Base-by-base conservation (phyloP, 2,888 invertebrate species). In the Sympetrum striolatum region DNA sequence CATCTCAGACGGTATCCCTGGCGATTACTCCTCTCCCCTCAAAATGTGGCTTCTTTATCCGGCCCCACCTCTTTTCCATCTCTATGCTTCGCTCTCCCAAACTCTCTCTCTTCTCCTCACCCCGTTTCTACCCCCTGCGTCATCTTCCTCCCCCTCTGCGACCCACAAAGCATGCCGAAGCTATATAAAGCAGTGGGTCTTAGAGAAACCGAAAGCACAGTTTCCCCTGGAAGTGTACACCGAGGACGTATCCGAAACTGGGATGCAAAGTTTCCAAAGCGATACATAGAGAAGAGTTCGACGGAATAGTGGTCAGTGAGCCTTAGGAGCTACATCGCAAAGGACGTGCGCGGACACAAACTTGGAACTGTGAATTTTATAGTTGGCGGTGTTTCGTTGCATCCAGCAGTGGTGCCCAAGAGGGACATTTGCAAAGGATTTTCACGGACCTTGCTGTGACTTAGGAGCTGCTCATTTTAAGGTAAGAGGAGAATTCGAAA, bases 121-220 rank as follows among this genome's bases (percentile, higher is more conserved):
- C 15, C 82, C 58, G 4, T 18, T 48, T 53, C 81, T 48, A 1
- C 80, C 18, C 44, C 81, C 39, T 44, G 18, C 81, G 35, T n/a
- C 6, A 22, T 44, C 48, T 25, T 44, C 12, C 48, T 12, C 53
- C 58, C 82, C 35, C 35, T 18, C 58, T 25, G 86, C 86, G 86
- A 86, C 86, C 86, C 86, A 86, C 86, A 86, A 86, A 86, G 37
- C 60, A 86, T 60, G n/a, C 86, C 86, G 86, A 86, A 86, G 86
- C 86, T 86, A 86, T 86, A 86, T 86, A 86, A 86, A 86, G 86
- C 86, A 86, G 58, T 86, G 86, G 86, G 58, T 86, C 60, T 86
- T 86, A 86, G 86, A 86, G 86, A 86, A 86, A 86, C 86, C 60
- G 86, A 86, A 86, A 86, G 86, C 86, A 86, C 86, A 86, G 86